Evolutionary conservation across 2,113 vertebrate species (phyloP), one percentile per base, ranked within the genome.

Genomic region (Procavia capensis): DNA sequence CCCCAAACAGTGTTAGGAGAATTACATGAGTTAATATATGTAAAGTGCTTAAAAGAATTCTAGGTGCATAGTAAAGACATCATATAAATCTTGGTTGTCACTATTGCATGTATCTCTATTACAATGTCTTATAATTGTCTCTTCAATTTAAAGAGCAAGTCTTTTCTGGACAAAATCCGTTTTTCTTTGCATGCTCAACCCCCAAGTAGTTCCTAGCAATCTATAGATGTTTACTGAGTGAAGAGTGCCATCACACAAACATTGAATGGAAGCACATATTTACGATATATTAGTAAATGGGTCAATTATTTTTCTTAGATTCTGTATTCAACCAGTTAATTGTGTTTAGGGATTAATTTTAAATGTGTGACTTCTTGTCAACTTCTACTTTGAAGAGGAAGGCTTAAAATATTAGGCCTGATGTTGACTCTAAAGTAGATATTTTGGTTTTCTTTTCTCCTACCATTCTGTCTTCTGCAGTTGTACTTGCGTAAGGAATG

Each of bases 401-500:
- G 27, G 80, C 59, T 93, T 84, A 84, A 88, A 90, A 93, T 31
- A 96, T 59, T 45, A 1, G 34, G 31, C 39, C 43, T 1, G 1
- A 95, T 8, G 43, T 64, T 92, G 36, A 50, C 43, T 74, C 43
- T 66, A 31, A 95, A 47, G 39, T 34, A 68, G 39, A n/a, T 96
- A 70, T 89, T 94, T 91, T 1, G 0, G 47, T 84, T 84, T 45
- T 76, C 66, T 78, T n/a, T 84, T 45, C 36, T 86, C 27, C n/a
- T 74, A 20, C 19, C 13, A 29, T 9, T 43, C 88, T 91, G 76
- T 64, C 83, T 63, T 85, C 82, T 66, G 66, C 19, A 87, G 81
- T 31, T 94, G 94, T 96, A 97, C 95, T 91, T 96, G 79, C 63
- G 14, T n/a, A 45, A 54, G 76, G 74, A 86, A n/a, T 6, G 6